phyloP scores from a whole-genome alignment of 1,140 invertebrate genomes.

The Drosophila kanapiae region DNA sequence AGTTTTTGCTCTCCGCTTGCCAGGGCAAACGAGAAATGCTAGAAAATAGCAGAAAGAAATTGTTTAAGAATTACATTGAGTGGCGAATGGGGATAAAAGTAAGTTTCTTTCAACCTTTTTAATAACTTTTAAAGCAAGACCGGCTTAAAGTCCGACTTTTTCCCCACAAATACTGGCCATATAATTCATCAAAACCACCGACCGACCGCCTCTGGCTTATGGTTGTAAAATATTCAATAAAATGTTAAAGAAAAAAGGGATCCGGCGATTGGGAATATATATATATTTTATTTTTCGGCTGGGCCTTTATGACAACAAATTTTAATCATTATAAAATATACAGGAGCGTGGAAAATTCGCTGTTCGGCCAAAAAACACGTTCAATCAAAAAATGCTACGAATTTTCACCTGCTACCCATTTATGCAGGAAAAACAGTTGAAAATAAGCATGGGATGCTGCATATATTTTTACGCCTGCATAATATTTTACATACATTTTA shows the following conservation, averaged over 20 bases:
- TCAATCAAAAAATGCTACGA: slow-evolving; percentile 36
- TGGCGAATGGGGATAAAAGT: slow-evolving; percentile 9
- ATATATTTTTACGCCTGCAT: slow-evolving; percentile 17
- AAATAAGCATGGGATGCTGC: not conserved
- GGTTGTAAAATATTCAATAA: slow-evolving; percentile 36
- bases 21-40: not conserved
- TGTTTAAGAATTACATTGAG: slow-evolving; percentile 40
- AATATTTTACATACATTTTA: slow-evolving; percentile 44
- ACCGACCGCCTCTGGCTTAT: slow-evolving; percentile 5
- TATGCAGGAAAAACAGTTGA: slow-evolving; percentile 25
- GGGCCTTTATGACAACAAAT: slow-evolving; percentile 40
- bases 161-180: not conserved
- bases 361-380: slow-evolving; percentile 23
- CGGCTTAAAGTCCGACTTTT: slow-evolving; percentile 21
- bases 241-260: slow-evolving; percentile 20
- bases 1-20: slow-evolving; percentile 29
- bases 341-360: slow-evolving; percentile 19
- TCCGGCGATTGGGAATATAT: not conserved
- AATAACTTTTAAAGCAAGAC: slow-evolving; percentile 25
- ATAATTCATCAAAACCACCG: slow-evolving; percentile 34
- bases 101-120: slow-evolving; percentile 15
- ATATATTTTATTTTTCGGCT: slow-evolving; percentile 5
- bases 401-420: slow-evolving; percentile 28
- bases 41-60: slow-evolving; percentile 32
- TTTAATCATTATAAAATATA: slow-evolving; percentile 60